phyloP scores from a whole-genome alignment of 2,888 invertebrate species.

The Synanthedon andrenaeformis region DNA sequence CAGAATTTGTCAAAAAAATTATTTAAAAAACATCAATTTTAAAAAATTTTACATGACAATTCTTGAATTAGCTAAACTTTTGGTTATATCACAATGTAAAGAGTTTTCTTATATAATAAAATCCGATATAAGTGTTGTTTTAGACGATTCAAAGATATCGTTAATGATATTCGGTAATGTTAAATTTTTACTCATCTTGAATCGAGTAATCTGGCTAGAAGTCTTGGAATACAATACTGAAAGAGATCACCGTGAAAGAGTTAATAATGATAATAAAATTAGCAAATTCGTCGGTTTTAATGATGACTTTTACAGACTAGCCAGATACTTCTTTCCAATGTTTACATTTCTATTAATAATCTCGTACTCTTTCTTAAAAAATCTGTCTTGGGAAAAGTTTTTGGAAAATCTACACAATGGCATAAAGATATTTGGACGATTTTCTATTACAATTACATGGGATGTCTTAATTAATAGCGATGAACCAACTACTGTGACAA shows the following conservation, averaged over 20 bases:
- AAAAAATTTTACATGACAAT: constrained; percentile 25
- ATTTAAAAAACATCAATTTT: background rate
- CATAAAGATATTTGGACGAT: constrained; percentile 40
- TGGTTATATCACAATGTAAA: constrained; percentile 43
- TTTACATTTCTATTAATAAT: too few relatives aligned
- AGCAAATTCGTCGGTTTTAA: constrained; percentile 30
- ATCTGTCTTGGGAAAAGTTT: too few relatives aligned
- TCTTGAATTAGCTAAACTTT: constrained; percentile 31
- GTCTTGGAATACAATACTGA: constrained; percentile 40
- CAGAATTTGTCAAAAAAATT: too few relatives aligned
- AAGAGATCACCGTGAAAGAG: constrained; percentile 44
- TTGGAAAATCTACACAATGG: constrained; percentile 36
- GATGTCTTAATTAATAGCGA: constrained; percentile 32
- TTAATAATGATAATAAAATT: constrained; percentile 19
- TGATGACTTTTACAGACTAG: constrained; percentile 39
- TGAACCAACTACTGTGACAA: constrained; percentile 36
- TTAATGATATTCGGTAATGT: constrained; percentile 38
- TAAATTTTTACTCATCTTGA: constrained; percentile 39
- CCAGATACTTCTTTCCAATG: constrained; percentile 28
- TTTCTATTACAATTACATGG: constrained; percentile 42
- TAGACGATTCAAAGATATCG: constrained; percentile 50
- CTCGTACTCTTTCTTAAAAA: too few relatives aligned
- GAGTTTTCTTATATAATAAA: constrained; percentile 38
- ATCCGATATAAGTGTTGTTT: constrained; percentile 36
- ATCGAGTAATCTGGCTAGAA: constrained; percentile 39